Conservation (phyloP, 2,113 vertebrate genomes). For the Mesoclemmys tuberculata region DNA sequence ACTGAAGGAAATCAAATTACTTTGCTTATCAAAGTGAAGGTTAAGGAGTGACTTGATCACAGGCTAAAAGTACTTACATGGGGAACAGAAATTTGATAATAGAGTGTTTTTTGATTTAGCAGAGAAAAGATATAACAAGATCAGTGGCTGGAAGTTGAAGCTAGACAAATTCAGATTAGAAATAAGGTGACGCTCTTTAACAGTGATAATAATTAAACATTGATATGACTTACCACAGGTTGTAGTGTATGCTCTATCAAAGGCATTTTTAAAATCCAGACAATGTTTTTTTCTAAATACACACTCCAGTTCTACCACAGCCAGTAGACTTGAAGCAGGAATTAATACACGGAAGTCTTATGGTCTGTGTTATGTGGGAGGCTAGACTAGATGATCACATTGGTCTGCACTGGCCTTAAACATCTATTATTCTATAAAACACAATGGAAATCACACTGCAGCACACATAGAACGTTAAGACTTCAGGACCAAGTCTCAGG, state of each 20-base stretch:
- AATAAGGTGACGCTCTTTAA: too few relatives aligned
- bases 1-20: neutral
- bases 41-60: accelerated
- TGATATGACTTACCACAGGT: neutral
- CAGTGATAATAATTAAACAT: neutral
- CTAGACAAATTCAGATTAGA: too few relatives aligned
- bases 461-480: accelerated
- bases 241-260: accelerated
- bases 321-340: neutral
- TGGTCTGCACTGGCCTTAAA: neutral
- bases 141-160: too few relatives aligned
- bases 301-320: neutral
- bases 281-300: neutral
- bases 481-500: neutral
- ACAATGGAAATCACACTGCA: neutral
- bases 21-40: accelerated
- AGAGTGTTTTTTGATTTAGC: neutral
- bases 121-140: neutral
- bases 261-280: too few relatives aligned
- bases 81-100: accelerated
- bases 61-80: neutral
- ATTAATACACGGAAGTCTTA: accelerated
- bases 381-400: accelerated
- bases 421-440: too few relatives aligned
- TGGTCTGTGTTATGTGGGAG: accelerated